These are phyloP conservation scores for Elgaria multicarinata DNA, from an alignment of 2,113 vertebrate genomes.

Conservation along the genomic window DNA sequence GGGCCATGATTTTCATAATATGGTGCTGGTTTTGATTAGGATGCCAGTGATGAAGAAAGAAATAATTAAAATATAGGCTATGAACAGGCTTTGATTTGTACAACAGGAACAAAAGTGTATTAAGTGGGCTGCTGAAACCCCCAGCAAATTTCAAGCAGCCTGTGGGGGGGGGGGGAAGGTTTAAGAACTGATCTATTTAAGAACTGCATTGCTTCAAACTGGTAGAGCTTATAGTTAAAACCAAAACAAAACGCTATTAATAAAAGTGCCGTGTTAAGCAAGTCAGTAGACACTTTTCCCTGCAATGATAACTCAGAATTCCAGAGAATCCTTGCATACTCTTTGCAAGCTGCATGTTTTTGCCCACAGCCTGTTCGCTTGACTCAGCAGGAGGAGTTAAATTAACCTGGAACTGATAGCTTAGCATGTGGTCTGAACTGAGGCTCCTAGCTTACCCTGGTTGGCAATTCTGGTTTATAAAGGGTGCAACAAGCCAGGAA, in stretches of 20 bases:
- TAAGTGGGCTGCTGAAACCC: too few relatives aligned
- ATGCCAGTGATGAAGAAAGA: neutral
- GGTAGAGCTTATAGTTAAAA: neutral
- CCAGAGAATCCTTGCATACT: too few relatives aligned
- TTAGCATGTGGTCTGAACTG: too few relatives aligned
- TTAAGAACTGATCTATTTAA: neutral
- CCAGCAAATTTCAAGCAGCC: neutral
- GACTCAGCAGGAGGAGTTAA: too few relatives aligned
- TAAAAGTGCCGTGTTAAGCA: neutral
- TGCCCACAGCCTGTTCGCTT: too few relatives aligned
- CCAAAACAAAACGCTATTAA: neutral
- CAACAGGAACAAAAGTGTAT: neutral
- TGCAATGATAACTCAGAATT: too few relatives aligned
- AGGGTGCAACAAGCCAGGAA: too few relatives aligned
- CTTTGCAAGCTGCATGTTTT: too few relatives aligned
- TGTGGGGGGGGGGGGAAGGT: neutral
- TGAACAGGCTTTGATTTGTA: neutral
- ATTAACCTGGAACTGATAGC: too few relatives aligned
- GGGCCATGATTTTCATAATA: neutral
- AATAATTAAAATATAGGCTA: neutral
- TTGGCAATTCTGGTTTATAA: too few relatives aligned
- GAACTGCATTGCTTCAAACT: neutral
- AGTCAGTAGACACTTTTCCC: neutral
- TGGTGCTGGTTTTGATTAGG: neutral
- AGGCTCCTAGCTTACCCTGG: too few relatives aligned